Evolutionary conservation across 92 coral and sea anemone genomes (phyloP), one percentile per base, ranked within the genome.

Genomic region (Epizoanthus illoricatus): DNA sequence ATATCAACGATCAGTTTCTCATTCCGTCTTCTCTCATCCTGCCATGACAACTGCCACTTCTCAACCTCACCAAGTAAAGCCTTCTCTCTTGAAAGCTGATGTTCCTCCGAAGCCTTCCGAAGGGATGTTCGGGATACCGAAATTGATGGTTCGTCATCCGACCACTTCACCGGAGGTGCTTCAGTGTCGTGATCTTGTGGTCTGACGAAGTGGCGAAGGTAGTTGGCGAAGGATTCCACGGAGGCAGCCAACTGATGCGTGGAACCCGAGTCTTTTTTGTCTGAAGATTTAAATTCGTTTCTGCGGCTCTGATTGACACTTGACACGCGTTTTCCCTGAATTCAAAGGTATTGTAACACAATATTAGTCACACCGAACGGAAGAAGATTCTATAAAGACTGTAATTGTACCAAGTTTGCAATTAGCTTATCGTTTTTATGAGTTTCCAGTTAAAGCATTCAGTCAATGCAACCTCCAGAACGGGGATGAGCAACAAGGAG

Each of bases 1-100:
- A 96, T 79, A 64, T 94, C 97, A 2, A 86, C 91, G 23, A 96
- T 89, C 65, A 96, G 76, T 58, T 96, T 96, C 66, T 96, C 98
- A 69, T 90, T 94, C 56, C 97, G 87, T 55, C 88, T 89, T 59
- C 91, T 84, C 85, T 96, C 99, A 76, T 96, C 99, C 63, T 94
- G 96, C 98, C 98, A 96, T 10, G 92, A 93, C 40, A 84, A 70
- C 84, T 91, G 99, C 99, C 98, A 96, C 69, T 96, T 86, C 79
- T 93, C 94, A 39, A 94, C 87, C 81, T 88, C 73, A 65, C 88
- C 82, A 49, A 86, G 94, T 74, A 96, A 66, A n/a, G 94, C 88
- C 58, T 86, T 86, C 56, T 96, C 99, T 59, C 99, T 87, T 73
- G 98, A 91, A 23, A 88, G 86, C 65, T 88, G 92, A 78, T 87